Evolutionary conservation across 2,113 vertebrate species (phyloP).

Genomic region (Thymallus thymallus): DNA sequence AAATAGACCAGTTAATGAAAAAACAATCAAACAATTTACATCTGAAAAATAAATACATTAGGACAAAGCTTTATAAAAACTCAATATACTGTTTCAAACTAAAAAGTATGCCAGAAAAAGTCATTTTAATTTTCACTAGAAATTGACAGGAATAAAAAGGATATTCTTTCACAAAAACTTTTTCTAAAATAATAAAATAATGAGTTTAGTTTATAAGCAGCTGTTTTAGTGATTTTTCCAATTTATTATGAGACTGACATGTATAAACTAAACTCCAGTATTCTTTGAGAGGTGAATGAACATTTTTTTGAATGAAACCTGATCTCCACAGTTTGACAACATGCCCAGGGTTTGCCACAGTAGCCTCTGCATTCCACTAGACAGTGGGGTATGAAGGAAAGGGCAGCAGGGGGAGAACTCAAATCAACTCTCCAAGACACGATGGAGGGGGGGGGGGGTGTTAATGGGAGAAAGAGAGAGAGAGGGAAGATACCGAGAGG

Average conservation of each 20-base stretch:
- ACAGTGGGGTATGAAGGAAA: constrained; percentile 23
- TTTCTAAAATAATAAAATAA: neutral
- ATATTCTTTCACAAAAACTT: too few relatives aligned
- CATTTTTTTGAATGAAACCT: constrained; percentile 3
- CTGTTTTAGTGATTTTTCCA: neutral
- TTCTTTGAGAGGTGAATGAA: too few relatives aligned
- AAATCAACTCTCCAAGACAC: neutral
- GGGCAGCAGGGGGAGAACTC: neutral
- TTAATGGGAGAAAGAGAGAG: neutral
- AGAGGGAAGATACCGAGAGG: neutral
- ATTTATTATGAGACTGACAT: neutral
- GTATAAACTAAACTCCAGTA: neutral
- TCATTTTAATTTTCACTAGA: too few relatives aligned
- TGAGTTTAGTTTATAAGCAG: neutral
- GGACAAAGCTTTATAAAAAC: neutral
- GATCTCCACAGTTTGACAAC: constrained; percentile 18
- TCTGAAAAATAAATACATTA: neutral
- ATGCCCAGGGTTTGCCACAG: constrained; percentile 4
- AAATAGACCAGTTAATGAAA: neutral
- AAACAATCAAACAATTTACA: neutral
- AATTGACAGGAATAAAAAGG: too few relatives aligned
- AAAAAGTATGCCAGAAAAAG: neutral
- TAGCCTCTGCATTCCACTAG: constrained; percentile 22
- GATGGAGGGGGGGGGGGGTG: too few relatives aligned
- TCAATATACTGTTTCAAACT: neutral